These are phyloP conservation scores for Cherax destructor DNA, from an alignment of 1,140 invertebrate genomes.

Conservation along the genomic window DNA sequence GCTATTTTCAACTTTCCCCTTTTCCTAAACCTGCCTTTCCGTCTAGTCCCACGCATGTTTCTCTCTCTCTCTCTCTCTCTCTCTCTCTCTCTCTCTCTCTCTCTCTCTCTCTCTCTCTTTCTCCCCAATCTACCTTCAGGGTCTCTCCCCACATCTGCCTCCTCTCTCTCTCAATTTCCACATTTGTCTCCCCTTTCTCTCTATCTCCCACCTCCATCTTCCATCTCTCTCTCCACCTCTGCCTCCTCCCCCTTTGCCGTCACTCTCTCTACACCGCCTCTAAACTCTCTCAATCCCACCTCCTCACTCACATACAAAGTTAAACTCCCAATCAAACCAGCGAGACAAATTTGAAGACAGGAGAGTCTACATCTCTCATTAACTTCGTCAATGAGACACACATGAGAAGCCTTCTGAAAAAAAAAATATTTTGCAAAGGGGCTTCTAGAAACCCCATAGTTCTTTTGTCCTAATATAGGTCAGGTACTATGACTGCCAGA, in stretches of 20 bases:
- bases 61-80: neutral
- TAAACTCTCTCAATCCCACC: neutral
- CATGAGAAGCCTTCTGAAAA: neutral
- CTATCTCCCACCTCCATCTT: neutral
- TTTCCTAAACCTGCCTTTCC: no score
- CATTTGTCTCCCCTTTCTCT: neutral
- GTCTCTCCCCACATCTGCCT: no score
- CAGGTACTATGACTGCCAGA: no score
- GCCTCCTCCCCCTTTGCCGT: neutral
- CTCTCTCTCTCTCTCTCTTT: neutral
- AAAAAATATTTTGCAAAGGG: neutral
- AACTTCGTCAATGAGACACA: neutral
- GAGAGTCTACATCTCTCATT: neutral
- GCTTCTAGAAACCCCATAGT: no score
- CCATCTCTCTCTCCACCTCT: neutral
- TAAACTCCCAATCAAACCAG: neutral
- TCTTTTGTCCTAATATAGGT: no score
- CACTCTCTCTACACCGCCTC: neutral
- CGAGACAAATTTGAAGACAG: neutral
- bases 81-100: neutral
- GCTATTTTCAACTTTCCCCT: no score
- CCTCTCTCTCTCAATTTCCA: neutral
- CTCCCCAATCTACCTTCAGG: no score
- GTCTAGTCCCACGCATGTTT: no score
- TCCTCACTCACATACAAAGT: neutral